Evolutionary conservation across 2,888 invertebrate genomes (phyloP).

Genomic region (Xestia xanthographa): DNA sequence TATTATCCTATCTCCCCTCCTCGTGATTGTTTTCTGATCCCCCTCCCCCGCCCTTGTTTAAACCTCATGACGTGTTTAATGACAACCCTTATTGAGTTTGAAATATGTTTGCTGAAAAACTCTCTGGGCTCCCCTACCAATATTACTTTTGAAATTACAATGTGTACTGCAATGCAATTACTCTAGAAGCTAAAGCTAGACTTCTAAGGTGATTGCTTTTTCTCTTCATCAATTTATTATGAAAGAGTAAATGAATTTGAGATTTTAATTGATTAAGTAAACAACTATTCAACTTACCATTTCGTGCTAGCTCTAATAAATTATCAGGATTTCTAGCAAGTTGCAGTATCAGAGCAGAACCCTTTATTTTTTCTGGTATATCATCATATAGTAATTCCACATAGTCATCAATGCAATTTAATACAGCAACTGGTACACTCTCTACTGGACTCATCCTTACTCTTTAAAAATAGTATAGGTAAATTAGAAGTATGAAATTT

Average conservation of each 20-base stretch:
- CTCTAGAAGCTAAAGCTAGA: not conserved
- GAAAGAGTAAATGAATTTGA: not conserved
- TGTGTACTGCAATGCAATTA: not conserved
- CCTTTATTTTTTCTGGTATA: slow-evolving; percentile 97
- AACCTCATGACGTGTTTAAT: too few species aligned
- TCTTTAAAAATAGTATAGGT: slow-evolving; percentile 10
- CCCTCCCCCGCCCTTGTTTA: too few species aligned
- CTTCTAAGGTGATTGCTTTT: not conserved
- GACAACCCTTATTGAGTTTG: too few species aligned
- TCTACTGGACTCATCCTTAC: slow-evolving; percentile 89
- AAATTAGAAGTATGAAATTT: slow-evolving; percentile 4
- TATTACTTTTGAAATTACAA: too few species aligned
- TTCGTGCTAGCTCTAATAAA: slow-evolving; percentile 97
- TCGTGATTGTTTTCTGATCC: too few species aligned
- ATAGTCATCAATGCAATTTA: slow-evolving; percentile 97
- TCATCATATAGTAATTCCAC: slow-evolving; percentile 99
- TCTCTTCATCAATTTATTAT: not conserved
- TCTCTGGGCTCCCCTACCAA: not conserved
- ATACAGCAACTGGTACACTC: slow-evolving; percentile 91
- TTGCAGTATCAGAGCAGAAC: slow-evolving; percentile 97
- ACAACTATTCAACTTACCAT: slow-evolving; percentile 91
- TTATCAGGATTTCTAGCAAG: slow-evolving; percentile 98
- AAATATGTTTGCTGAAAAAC: not conserved
- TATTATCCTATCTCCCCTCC: too few species aligned
- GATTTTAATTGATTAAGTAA: not conserved